A percentile compares a stretch with the other conserved stretches of the same genome.
Evolutionary conservation across 92 coral and sea anemone genomes (phyloP).

Genomic region (Micromussa lordhowensis): DNA sequence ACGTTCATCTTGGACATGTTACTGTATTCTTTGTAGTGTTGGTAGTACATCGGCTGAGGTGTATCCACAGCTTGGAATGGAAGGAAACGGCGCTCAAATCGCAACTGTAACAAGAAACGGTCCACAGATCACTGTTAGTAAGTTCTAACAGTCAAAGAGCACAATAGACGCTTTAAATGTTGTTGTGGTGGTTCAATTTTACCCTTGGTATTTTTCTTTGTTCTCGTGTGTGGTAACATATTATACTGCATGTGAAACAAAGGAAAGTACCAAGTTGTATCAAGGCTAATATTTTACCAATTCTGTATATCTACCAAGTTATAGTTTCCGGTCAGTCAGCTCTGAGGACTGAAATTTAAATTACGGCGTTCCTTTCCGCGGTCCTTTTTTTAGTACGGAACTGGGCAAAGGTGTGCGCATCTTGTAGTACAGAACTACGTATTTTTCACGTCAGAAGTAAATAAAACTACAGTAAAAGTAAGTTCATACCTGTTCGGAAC

Average conservation of each 20-base stretch:
- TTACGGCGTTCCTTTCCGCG: not conserved
- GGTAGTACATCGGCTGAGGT: slow-evolving; percentile 93
- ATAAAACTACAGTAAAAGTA: not conserved
- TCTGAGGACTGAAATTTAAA: not conserved
- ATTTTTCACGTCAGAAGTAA: not conserved
- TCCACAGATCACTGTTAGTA: not conserved
- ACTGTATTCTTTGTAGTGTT: slow-evolving; percentile 82
- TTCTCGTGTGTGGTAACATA: too few relatives aligned
- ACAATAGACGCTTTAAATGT: not conserved
- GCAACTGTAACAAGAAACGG: slow-evolving; percentile 66
- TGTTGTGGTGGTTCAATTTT: too few relatives aligned
- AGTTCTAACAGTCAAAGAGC: not conserved
- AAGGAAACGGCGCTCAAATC: slow-evolving; percentile 95
- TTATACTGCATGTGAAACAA: too few relatives aligned
- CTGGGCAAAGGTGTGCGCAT: not conserved
- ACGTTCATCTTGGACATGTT: slow-evolving; percentile 80
- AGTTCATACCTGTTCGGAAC: slow-evolving; percentile 82
- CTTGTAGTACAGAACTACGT: not conserved
- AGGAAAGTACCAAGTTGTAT: too few relatives aligned
- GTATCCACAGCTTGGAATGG: slow-evolving; percentile 98
- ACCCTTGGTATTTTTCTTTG: too few relatives aligned
- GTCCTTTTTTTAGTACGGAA: not conserved
- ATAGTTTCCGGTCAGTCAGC: not conserved
- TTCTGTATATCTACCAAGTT: not conserved
- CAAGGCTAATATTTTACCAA: too few relatives aligned